Evolutionary conservation across 2,888 invertebrate species (phyloP), one percentile per base, ranked within the genome.

Genomic region (Drosophila melanosoma): DNA sequence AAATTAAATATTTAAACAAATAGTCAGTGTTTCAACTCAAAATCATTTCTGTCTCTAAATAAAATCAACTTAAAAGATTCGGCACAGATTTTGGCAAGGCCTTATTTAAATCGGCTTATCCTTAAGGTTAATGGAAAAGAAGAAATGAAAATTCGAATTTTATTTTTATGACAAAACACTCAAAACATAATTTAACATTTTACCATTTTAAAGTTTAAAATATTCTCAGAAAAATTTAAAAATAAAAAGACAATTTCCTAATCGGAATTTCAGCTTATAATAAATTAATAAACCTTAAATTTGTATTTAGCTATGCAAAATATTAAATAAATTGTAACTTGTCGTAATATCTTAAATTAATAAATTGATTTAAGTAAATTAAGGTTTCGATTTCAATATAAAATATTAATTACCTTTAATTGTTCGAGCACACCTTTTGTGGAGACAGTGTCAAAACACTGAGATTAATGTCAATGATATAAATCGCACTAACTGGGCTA

Each of bases 361-460:
- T 7, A 38, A 38, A 17, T 38, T 8, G 3, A 23, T 8, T 45
- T 48, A 45, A 12, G 36, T 26, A 54, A 53, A 32, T n/a, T 29
- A 20, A 35, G 32, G 40, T 38, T 48, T 23, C 40, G 36, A 53
- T 65, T 61, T 62, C 29, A 42, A 62, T 58, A 63, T 64, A 57
- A 62, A 60, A 69, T 64, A 42, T 42, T 17, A 67, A 56, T 74
- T 69, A 52, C 36, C 33, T 23, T 15, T 32, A 58, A 64, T 35
- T 61, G 48, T 45, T 57, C 38, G 1, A 26, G 63, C 58, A 49
- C 8, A 59, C 42, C 40, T 59, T 51, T 57, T 12, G n/a, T 23
- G n/a, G 29, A 20, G 4, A 15, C 23, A 57, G 38, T 4, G 17
- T 11, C 17, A 57, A 54, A 60, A 53, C 56, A 48, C 56, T 48